Evolutionary conservation across 2,113 vertebrate species (phyloP), one percentile per base, ranked within the genome.

Genomic region (Neolamprologus modestus): DNA sequence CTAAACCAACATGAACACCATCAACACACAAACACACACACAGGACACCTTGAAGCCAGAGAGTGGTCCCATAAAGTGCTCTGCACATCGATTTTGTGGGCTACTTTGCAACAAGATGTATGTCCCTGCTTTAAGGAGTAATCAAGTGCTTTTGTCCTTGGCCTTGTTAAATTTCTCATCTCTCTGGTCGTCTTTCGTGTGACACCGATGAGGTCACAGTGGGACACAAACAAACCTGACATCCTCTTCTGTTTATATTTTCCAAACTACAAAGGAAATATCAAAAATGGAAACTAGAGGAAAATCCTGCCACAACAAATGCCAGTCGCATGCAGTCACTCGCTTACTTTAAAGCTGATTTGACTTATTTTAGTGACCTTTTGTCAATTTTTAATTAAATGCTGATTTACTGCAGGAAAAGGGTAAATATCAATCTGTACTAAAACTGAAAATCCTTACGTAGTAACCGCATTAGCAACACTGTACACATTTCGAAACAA

Each of bases 61-160:
- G 31, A 82, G 7, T 19, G 54, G 84, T 82, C 83, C 82, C 73
- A 71, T 89, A 87, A 87, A 84, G 31, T 71, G 63, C 8, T 6
- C 35, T 11, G 5, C 11, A 57, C 86, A 93, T 93, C 16, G 83
- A 93, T 90, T 86, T 87, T 57, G 61, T 80, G 83, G 54, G 89
- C 54, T 61, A 13, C 85, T 89, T 83, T 81, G 84, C 81, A 81
- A 79, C 86, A 89, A 93, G 92, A 93, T 89, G 68, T 86, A 90
- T 81, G 86, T 87, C 42, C 47, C 37, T 45, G 61, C 63, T 85
- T 79, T 28, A 83, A 85, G 82, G 84, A 87, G 87, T 73, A 40
- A 86, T 82, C 4, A 8, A 54, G 76, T 31, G 61, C 50, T 84
- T 86, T 83, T 61, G 79, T 85, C 86, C 73, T 88, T 76, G 88